Evolutionary conservation across 2,888 invertebrate genomes (phyloP), one percentile per base, ranked within the genome.

Genomic region (Gandaritis pyraliata): DNA sequence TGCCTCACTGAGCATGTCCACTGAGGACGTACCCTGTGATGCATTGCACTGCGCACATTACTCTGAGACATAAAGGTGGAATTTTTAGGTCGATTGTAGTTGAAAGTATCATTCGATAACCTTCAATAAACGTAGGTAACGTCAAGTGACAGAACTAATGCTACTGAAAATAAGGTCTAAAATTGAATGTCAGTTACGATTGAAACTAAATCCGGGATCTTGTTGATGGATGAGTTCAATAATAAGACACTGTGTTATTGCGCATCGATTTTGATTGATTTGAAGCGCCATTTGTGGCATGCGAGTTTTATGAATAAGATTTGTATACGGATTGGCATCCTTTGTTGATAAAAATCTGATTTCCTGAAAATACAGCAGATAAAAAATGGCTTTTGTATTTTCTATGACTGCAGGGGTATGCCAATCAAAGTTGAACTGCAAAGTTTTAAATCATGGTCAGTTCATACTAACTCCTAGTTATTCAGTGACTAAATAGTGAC

Each of bases 201-300:
- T 57, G 39, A 30, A 39, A 43, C 41, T 38, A 58, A 68, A 66
- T 66, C 70, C 46, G 8, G 49, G 53, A 51, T 58, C 30, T 23
- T 46, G 16, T 48, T 73, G 73, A 73, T 73, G 68, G 71, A 73
- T 70, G 73, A 72, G 58, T 58, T 65, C 64, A 47, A 58, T 70
- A 69, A 71, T 68, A 68, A 65, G 58, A 61, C 66, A 64, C 65
- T 65, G 65, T 68, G 68, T 61, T 49, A 58, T 53, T 49, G 43
- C 16, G 64, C 60, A 58, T 38, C 48, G 62, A 65, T 63, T 64
- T 69, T 70, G 70, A 70, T 70, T 67, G 69, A 70, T 70, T 70
- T 65, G 65, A 64, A 64, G 63, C 33, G 58, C 46, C 55, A 56
- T 41, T 60, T 67, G 61, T 51, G 47, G 60, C 41, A 45, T 51